Percentiles rank a stretch among this genome's conserved stretches.
Conservation (phyloP, 2,888 invertebrate genomes). For the Tridacna gigas region DNA sequence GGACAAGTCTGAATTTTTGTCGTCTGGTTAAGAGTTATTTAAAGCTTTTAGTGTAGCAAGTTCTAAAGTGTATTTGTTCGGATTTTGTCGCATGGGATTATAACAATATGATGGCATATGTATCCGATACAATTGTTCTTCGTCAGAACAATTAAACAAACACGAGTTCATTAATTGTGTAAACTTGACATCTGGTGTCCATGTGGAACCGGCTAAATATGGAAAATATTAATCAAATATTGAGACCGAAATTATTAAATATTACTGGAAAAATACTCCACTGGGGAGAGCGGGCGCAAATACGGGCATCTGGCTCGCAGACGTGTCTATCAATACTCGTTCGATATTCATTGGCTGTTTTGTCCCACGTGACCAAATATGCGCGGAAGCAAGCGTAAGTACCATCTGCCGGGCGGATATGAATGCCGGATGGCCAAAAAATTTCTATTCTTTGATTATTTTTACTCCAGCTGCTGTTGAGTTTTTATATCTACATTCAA, state of each 20-base stretch:
- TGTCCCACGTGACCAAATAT: conserved; percentile 19
- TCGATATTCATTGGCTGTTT: conserved; percentile 27
- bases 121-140: conserved; percentile 46
- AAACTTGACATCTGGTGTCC: conserved; percentile 62
- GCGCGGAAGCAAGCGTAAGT: conserved; percentile 6
- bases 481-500: conserved; percentile 19
- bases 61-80: conserved; percentile 13
- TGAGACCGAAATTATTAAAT: conserved; percentile 55
- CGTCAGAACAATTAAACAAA: conserved; percentile 42
- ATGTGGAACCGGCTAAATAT: conserved; percentile 51
- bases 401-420: conserved; percentile 49
- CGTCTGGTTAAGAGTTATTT: not conserved
- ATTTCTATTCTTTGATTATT: conserved; percentile 5
- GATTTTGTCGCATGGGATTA: conserved; percentile 11
- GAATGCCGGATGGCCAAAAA: conserved; percentile 10
- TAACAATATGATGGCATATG: conserved; percentile 40
- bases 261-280: conserved; percentile 48
- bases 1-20: not conserved
- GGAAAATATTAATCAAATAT: conserved; percentile 66
- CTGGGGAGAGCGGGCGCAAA: conserved; percentile 56
- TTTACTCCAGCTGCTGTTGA: not conserved
- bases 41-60: conserved; percentile 5
- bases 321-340: conserved; percentile 20
- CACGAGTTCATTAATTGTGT: conserved; percentile 62
- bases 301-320: conserved; percentile 57